phyloP scores from a whole-genome alignment of 2,888 invertebrate genomes.

The Mythimna vitellina region DNA sequence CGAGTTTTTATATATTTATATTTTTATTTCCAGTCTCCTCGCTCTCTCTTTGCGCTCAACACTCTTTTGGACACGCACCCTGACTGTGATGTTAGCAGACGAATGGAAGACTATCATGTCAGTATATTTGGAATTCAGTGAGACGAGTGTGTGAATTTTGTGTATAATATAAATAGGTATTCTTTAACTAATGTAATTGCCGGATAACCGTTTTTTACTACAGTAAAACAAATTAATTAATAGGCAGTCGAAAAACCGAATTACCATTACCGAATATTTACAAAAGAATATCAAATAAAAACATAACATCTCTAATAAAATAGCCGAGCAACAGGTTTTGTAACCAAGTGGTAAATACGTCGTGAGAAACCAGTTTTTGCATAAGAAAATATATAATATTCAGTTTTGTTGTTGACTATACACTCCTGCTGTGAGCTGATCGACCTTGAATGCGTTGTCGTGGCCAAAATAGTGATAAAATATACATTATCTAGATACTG shows the following conservation, averaged over 20 bases:
- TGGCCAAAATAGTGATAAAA: neutral
- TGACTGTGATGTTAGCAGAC: no score
- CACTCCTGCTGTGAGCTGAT: neutral
- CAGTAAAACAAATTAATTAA: no score
- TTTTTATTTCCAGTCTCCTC: no score
- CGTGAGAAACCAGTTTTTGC: constrained; percentile 5
- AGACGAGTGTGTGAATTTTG: no score
- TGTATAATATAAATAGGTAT: no score
- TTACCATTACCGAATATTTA: neutral
- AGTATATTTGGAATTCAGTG: no score
- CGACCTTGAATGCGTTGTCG: constrained; percentile 1
- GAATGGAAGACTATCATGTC: no score
- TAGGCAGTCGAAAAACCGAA: constrained; percentile 5
- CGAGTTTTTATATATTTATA: no score
- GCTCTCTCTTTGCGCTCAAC: no score
- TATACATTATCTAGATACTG: neutral
- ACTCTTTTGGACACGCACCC: no score
- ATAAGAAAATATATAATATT: neutral
- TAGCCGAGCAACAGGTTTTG: neutral
- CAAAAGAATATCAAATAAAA: neutral
- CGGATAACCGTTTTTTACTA: no score
- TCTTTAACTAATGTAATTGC: no score
- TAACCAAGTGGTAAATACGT: neutral
- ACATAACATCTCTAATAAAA: constrained; percentile 5
- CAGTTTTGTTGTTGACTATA: neutral